Base-by-base conservation (phyloP, 1,140 invertebrate species). In the Pomacea maculata region DNA sequence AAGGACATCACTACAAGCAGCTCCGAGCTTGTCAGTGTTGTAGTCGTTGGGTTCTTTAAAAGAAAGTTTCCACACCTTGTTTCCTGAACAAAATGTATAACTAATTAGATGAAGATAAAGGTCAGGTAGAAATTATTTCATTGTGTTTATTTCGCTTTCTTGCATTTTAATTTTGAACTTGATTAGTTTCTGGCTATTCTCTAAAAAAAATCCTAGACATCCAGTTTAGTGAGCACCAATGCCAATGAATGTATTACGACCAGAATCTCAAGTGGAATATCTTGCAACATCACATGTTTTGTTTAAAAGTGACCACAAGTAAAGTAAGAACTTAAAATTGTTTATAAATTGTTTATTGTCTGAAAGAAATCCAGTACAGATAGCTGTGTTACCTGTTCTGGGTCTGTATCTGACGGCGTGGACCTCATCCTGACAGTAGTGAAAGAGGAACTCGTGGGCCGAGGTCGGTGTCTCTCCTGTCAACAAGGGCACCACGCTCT, bases 361-460 rank as follows among this genome's bases (percentile, higher is more conserved):
- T 25, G 25, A 25, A 45, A 45, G 2, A 45, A 45, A 45, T 71
- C 1, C 6, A 45, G 54, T 29, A 11, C 54, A 25, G 78, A 6
- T 0, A 45, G 0, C 34, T 45, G 34, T 45, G 34, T 80, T 68
- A 88, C 86, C 87, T 79, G 79, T 57, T 63, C 81, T 57, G 17
- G 87, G 86, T 55, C 85, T 79, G 67, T 86, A 88, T 82, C 86
- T 85, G n/a, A 85, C 85, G 34, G 88, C 89, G 21, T 90, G 88
- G 2, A 91, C 82, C 21, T 83, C 72, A n/a, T 78, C 75, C 45
- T 83, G 84, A 85, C 90, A 90, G 76, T 91, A 90, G 82, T 91
- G 90, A 45, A 89, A 89, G 52, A 91, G 70, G 72, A 87, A 87
- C 55, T 89, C 77, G 72, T 90, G 86, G n/a, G 86, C 85, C 15